Conservation (phyloP, 2,797 vertebrate genomes). For the Gouania willdenowi region DNA sequence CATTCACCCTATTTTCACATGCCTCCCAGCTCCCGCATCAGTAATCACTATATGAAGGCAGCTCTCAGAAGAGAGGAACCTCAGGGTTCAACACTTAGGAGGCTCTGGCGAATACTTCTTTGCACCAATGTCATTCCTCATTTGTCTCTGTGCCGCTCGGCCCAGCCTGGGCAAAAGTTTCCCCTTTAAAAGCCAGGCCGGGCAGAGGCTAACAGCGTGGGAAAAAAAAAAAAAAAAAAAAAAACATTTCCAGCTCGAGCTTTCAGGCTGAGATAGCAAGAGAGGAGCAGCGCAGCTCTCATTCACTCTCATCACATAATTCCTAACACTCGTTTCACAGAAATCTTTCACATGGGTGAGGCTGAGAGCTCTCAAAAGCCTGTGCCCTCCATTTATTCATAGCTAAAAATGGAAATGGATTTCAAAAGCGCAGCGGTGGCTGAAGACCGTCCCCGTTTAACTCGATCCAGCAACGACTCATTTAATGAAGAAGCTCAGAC, state of each 20-base stretch:
- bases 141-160: conserved; percentile 78
- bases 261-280: conserved; percentile 47
- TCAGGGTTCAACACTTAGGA: conserved; percentile 77
- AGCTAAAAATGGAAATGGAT: conserved; percentile 67
- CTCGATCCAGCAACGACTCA: conserved; percentile 45
- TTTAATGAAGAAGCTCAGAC: conserved; percentile 56
- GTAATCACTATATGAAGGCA: conserved; percentile 40
- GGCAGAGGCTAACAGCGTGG: conserved; percentile 58
- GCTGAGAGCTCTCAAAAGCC: conserved; percentile 43
- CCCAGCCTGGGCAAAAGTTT: conserved; percentile 58
- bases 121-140: conserved; percentile 82
- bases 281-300: conserved; percentile 31
- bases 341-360: conserved; percentile 40
- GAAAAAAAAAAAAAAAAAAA: conserved; percentile 34
- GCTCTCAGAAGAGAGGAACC: conserved; percentile 71
- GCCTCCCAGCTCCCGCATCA: conserved; percentile 32
- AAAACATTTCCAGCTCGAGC: conserved; percentile 34
- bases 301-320: conserved; percentile 53
- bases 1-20: conserved; percentile 36
- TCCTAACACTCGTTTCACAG: conserved; percentile 37
- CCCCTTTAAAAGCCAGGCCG: conserved; percentile 38
- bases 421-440: conserved; percentile 47
- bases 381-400: conserved; percentile 48
- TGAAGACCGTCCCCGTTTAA: conserved; percentile 55
- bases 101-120: conserved; percentile 75